These are phyloP conservation scores for Tyrophagus putrescentiae DNA, from an alignment of 1,140 invertebrate species.

Conservation along the genomic window DNA sequence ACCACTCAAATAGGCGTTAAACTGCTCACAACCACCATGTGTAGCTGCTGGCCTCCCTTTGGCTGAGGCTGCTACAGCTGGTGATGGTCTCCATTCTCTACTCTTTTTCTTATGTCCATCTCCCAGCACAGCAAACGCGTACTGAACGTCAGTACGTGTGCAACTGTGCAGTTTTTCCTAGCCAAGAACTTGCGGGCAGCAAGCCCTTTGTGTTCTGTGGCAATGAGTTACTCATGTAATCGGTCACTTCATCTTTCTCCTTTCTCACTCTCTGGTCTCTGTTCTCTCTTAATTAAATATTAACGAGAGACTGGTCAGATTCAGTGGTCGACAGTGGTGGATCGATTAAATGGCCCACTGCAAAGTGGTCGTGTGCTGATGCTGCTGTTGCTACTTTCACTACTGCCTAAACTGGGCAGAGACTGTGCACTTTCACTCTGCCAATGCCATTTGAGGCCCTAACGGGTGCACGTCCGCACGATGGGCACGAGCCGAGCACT, in stretches of 20 bases:
- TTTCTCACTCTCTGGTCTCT: no score
- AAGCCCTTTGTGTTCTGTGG: background rate
- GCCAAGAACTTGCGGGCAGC: no score
- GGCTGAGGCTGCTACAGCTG: no score
- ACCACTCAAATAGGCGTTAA: slow-evolving; percentile 7
- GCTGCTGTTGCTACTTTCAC: no score
- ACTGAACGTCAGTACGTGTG: no score
- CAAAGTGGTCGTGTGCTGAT: background rate
- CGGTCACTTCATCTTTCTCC: slow-evolving; percentile 7
- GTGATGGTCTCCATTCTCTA: no score
- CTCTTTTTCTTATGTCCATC: no score
- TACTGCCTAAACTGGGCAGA: no score
- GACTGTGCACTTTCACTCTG: no score
- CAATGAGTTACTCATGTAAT: background rate
- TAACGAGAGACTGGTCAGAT: background rate
- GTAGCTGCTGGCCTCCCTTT: no score
- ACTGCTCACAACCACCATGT: background rate
- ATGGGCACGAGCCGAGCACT: slow-evolving; percentile 2
- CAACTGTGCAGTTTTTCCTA: no score
- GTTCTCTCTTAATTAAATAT: slow-evolving; percentile 6
- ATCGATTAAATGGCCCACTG: background rate
- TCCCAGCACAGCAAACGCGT: no score
- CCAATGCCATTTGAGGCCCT: background rate
- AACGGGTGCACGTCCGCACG: slow-evolving; percentile 6
- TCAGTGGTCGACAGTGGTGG: background rate